These are phyloP conservation scores for Eulemur macaco DNA, from an alignment of 2,113 vertebrate genomes.

Conservation along the genomic window DNA sequence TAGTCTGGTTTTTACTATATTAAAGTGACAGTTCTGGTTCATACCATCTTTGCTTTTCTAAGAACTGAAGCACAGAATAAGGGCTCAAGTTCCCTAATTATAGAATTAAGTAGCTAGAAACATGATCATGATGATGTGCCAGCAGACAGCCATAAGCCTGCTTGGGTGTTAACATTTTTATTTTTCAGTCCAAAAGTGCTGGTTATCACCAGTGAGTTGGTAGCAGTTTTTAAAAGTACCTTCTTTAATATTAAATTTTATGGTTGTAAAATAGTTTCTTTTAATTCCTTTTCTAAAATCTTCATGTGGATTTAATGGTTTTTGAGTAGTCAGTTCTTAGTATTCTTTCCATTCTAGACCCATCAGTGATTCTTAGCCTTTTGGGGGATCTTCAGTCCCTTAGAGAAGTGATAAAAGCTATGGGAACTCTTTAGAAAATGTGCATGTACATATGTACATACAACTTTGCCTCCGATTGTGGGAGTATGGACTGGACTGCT, in stretches of 20 bases:
- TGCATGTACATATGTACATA: background rate
- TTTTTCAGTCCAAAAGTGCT: background rate
- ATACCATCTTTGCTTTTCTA: slow-evolving; percentile 2
- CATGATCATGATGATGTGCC: background rate
- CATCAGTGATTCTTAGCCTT: background rate
- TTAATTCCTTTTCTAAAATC: slow-evolving; percentile 6
- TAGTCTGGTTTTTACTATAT: slow-evolving; percentile 21
- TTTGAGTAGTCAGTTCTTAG: slow-evolving; percentile 12
- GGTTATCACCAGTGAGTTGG: background rate
- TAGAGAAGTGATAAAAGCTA: background rate
- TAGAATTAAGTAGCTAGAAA: slow-evolving; percentile 40
- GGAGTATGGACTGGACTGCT: background rate
- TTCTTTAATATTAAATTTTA: slow-evolving; percentile 20
- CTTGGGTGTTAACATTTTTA: background rate
- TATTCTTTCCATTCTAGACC: background rate
- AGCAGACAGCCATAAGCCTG: background rate
- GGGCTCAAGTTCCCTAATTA: background rate
- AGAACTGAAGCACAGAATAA: background rate
- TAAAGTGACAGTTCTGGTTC: background rate
- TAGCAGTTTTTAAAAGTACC: slow-evolving; percentile 16
- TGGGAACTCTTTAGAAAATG: background rate
- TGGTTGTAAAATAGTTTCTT: slow-evolving; percentile 9
- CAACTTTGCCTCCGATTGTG: background rate
- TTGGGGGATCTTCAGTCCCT: background rate
- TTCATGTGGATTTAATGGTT: slow-evolving; percentile 33